Evolutionary conservation across 2,113 vertebrate genomes (phyloP).

Genomic region (Gasterosteus nipponicus): DNA sequence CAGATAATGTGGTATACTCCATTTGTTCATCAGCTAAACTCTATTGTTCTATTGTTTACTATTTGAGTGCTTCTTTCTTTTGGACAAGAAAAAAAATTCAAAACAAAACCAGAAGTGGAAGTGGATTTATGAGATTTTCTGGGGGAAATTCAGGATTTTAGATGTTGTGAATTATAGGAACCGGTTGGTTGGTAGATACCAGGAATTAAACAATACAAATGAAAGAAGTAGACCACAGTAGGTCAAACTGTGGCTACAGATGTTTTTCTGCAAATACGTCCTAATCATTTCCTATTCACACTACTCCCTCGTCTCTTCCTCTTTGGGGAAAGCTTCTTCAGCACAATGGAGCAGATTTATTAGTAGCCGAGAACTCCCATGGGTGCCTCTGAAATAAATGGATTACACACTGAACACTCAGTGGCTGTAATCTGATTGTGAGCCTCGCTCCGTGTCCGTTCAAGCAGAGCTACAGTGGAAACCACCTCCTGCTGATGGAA

Average conservation of each 20-base stretch:
- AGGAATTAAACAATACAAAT: too few relatives aligned
- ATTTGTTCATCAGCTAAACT: too few relatives aligned
- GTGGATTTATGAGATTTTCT: too few relatives aligned
- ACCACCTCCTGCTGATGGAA: background rate
- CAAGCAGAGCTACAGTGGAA: background rate
- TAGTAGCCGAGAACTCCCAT: slow-evolving; percentile 52
- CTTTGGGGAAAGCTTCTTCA: slow-evolving; percentile 40
- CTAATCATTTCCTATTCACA: background rate
- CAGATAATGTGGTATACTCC: too few relatives aligned
- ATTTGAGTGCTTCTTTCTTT: too few relatives aligned
- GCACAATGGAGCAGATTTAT: slow-evolving; percentile 54
- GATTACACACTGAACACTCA: slow-evolving; percentile 69
- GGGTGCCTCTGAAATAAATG: slow-evolving; percentile 58
- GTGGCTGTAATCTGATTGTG: slow-evolving; percentile 71
- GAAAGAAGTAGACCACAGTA: too few relatives aligned
- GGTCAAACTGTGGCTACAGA: background rate
- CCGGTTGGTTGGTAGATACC: too few relatives aligned
- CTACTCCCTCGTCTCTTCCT: background rate
- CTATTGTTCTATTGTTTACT: too few relatives aligned
- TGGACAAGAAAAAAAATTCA: too few relatives aligned
- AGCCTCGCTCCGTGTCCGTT: slow-evolving; percentile 56
- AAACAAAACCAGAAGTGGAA: too few relatives aligned
- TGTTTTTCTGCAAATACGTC: background rate
- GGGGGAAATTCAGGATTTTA: too few relatives aligned
- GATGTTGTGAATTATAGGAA: too few relatives aligned